phyloP scores from a whole-genome alignment of 1,140 invertebrate species.

The Bombus sylvicola region DNA sequence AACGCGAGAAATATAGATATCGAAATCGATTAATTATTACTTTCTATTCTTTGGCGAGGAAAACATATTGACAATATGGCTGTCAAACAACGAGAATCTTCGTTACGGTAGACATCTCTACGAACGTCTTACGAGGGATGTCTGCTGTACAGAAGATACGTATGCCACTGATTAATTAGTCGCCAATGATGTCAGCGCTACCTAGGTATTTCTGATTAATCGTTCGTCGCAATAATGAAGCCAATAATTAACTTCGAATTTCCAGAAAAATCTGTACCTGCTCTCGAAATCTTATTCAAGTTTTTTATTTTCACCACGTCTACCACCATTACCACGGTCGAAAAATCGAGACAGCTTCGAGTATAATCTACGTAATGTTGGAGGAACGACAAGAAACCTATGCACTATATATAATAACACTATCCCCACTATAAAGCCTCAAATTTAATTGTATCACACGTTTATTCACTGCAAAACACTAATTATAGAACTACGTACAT shows the following conservation, averaged over 20 bases:
- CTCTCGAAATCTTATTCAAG: neutral
- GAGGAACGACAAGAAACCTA: neutral
- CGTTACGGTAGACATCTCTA: neutral
- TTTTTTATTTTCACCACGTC: too few relatives aligned
- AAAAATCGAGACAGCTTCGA: neutral
- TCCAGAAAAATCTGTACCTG: neutral
- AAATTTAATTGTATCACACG: neutral
- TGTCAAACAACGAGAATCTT: conserved; percentile 5
- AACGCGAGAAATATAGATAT: neutral
- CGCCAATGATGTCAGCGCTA: conserved; percentile 28
- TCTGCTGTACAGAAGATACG: neutral
- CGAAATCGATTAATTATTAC: conserved; percentile 12
- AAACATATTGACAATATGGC: neutral
- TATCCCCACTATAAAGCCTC: neutral
- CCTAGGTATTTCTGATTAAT: conserved; percentile 32
- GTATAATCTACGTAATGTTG: neutral
- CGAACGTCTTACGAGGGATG: neutral
- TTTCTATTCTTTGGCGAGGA: neutral
- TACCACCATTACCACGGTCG: neutral
- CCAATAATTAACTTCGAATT: neutral
- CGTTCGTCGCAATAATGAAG: conserved; percentile 1
- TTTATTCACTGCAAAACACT: neutral
- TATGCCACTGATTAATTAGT: conserved; percentile 36
- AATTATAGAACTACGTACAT: neutral
- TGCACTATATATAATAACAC: neutral